Evolutionary conservation across 1,140 invertebrate genomes (phyloP), one percentile per base, ranked within the genome.

Genomic region (Drosophila subobscura): DNA sequence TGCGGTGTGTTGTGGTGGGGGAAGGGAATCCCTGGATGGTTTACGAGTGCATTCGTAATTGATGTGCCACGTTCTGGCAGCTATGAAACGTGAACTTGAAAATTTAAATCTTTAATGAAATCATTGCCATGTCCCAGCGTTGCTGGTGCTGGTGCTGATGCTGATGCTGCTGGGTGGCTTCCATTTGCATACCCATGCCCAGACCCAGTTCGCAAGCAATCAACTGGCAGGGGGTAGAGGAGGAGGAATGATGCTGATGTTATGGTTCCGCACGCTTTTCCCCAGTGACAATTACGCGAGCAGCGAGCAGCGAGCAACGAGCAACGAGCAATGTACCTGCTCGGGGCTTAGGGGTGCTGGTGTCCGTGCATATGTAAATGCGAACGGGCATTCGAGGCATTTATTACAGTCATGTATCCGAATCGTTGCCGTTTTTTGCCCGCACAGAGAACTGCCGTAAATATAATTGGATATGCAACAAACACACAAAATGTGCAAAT

Each of bases 31-130:
- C 23, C 49, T 59, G 41, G 41, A 49, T 72, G 56, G 45, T 52
- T 58, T 72, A 70, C 49, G 27, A 37, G 25, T 51, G 27, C 45
- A 40, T 51, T 23, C 56, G 50, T 58, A 71, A 63, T 65, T 57
- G 51, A 20, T 47, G 25, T 29, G 7, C 37, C 73, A 56, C 50
- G 54, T 57, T 63, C 60, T 60, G 22, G 22, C 60, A 57, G 55
- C 47, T 68, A 14, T 61, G 54, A 50, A 72, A 61, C 68, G 73
- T 86, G 83, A 88, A 86, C 83, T 86, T 86, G 83, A 83, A 33
- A 86, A 86, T 86, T 86, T 76, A 86, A 86, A 81, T 83, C 59
- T 76, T 83, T 83, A 88, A 86, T 86, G 74, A 89, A 86, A 88
- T 88, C 78, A 86, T 78, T 83, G 81, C 83, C 81, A 70, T 55